Evolutionary conservation across 2,113 vertebrate genomes (phyloP).

Genomic region (Passer domesticus): DNA sequence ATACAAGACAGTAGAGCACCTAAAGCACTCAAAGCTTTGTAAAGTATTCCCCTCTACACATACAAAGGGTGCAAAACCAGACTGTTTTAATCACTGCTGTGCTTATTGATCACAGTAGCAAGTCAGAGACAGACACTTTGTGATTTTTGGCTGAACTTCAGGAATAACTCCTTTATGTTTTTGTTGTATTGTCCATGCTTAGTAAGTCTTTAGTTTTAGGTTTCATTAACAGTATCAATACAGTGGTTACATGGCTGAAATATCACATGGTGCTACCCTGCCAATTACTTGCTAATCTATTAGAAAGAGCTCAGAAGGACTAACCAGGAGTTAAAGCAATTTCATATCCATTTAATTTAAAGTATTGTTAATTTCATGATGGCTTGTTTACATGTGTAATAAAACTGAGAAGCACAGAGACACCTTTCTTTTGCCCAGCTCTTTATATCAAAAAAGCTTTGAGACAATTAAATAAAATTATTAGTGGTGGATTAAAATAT

Average conservation of each 20-base stretch:
- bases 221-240: background rate
- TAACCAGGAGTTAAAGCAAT: background rate
- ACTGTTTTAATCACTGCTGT: background rate
- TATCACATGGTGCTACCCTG: background rate
- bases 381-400: background rate
- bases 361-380: background rate
- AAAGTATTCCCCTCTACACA: background rate
- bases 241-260: background rate
- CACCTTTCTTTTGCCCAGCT: background rate
- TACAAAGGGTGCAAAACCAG: background rate
- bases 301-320: background rate
- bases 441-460: background rate
- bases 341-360: background rate
- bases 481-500: background rate
- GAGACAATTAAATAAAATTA: background rate
- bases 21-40: background rate
- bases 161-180: background rate
- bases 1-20: background rate
- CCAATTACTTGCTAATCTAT: background rate
- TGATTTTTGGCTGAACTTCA: background rate
- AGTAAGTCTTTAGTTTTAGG: background rate
- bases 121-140: background rate
- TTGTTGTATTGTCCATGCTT: background rate
- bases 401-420: background rate
- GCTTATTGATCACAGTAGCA: background rate